These are phyloP conservation scores for Anabacerthia variegaticeps DNA, from an alignment of 2,797 vertebrate genomes.

Conservation along the genomic window DNA sequence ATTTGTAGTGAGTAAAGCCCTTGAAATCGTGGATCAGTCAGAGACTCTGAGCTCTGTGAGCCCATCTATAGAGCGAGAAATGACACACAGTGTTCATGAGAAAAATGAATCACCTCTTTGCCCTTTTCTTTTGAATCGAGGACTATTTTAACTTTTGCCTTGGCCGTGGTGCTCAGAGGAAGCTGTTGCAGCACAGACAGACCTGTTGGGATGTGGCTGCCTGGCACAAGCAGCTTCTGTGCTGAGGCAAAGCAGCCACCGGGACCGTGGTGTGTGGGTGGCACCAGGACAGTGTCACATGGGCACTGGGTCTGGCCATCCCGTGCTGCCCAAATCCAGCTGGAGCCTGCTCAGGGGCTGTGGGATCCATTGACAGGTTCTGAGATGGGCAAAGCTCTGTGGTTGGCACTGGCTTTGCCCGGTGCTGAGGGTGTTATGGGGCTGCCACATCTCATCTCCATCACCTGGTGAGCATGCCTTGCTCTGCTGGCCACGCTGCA, in stretches of 20 bases:
- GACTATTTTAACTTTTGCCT: not conserved
- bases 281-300: not conserved
- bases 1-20: not conserved
- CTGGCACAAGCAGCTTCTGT: not conserved
- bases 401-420: accelerated
- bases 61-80: not conserved
- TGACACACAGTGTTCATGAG: accelerated
- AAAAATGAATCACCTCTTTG: not conserved
- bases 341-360: not conserved
- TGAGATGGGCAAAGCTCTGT: not conserved
- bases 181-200: not conserved
- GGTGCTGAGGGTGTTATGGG: accelerated
- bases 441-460: accelerated
- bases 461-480: accelerated
- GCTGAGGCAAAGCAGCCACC: accelerated
- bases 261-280: accelerated
- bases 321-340: not conserved
- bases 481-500: not conserved
- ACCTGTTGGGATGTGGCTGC: accelerated
- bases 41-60: not conserved
- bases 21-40: not conserved
- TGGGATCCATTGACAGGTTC: not conserved
- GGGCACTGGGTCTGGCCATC: not conserved
- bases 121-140: not conserved
- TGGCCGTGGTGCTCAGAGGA: not conserved